Conservation (phyloP, 92 coral and sea anemone species). For the Paramuricea clavata region DNA sequence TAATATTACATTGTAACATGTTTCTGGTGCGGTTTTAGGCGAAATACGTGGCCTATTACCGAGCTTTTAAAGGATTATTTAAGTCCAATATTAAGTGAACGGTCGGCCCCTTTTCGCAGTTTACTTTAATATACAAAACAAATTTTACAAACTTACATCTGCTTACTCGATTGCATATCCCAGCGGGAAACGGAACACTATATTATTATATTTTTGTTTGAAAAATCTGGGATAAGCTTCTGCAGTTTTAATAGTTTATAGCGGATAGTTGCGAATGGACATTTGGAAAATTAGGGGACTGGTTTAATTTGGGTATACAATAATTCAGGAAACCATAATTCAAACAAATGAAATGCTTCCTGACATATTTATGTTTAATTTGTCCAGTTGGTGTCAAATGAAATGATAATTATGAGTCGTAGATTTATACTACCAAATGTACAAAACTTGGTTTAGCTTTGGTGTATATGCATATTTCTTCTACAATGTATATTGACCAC, state of each 20-base stretch:
- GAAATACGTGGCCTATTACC: neutral
- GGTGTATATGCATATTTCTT: too few species aligned
- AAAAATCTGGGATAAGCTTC: neutral
- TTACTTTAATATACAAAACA: neutral
- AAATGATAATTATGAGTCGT: too few species aligned
- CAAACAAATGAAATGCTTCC: neutral
- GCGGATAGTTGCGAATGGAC: neutral
- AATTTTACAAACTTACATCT: constrained; percentile 22
- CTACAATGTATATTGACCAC: too few species aligned
- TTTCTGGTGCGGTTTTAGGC: neutral
- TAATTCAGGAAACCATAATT: neutral
- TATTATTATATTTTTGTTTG: neutral
- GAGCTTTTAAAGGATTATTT: neutral
- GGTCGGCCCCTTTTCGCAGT: neutral
- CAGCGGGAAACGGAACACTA: constrained; percentile 15
- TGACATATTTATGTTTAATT: neutral
- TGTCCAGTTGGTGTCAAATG: too few species aligned
- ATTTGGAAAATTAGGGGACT: neutral
- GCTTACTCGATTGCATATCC: constrained; percentile 1
- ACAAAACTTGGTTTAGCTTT: too few species aligned
- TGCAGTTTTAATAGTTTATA: neutral
- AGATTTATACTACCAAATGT: too few species aligned
- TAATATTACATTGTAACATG: neutral
- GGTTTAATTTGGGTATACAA: too few species aligned
- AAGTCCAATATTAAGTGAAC: neutral